Percentiles rank a stretch among this genome's conserved stretches.
Conservation (phyloP, 2,888 invertebrate genomes). For the Caradrina kadenii region DNA sequence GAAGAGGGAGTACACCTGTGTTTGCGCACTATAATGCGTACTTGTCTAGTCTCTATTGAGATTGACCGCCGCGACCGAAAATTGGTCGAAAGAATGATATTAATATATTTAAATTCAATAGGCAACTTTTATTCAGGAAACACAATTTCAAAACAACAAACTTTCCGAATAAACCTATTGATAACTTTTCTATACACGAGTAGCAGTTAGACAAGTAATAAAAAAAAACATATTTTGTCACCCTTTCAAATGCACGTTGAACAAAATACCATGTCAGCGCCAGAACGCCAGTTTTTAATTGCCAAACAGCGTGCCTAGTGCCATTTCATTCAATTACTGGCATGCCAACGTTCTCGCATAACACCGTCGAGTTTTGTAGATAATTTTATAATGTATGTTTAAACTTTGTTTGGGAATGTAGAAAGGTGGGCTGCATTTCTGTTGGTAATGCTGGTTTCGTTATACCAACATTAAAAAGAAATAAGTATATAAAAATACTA, state of each 20-base stretch:
- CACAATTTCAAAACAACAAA: constrained; percentile 2
- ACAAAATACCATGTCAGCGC: constrained; percentile 51
- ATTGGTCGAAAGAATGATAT: too few relatives aligned
- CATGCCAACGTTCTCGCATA: constrained; percentile 50
- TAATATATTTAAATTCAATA: too few relatives aligned
- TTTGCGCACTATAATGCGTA: too few relatives aligned
- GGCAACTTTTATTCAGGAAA: not conserved
- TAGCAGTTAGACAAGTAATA: constrained; percentile 29
- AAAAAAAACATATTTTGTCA: constrained; percentile 53
- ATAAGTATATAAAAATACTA: too few relatives aligned
- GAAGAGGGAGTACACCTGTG: too few relatives aligned
- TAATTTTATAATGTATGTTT: constrained; percentile 47
- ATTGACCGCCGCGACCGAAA: too few relatives aligned
- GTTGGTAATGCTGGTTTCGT: not conserved
- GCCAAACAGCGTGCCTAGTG: constrained; percentile 69
- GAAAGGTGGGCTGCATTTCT: constrained; percentile 1
- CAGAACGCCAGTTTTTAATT: constrained; percentile 71
- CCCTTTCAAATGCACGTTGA: constrained; percentile 41
- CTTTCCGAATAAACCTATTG: constrained; percentile 20
- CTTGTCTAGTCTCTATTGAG: too few relatives aligned
- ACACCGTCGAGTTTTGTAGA: constrained; percentile 41
- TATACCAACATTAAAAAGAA: too few relatives aligned
- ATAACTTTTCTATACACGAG: constrained; percentile 2
- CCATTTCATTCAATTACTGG: constrained; percentile 73
- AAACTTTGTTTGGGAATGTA: constrained; percentile 32